phyloP scores from a whole-genome alignment of 2,888 invertebrate species.

The Orthosia gothica region DNA sequence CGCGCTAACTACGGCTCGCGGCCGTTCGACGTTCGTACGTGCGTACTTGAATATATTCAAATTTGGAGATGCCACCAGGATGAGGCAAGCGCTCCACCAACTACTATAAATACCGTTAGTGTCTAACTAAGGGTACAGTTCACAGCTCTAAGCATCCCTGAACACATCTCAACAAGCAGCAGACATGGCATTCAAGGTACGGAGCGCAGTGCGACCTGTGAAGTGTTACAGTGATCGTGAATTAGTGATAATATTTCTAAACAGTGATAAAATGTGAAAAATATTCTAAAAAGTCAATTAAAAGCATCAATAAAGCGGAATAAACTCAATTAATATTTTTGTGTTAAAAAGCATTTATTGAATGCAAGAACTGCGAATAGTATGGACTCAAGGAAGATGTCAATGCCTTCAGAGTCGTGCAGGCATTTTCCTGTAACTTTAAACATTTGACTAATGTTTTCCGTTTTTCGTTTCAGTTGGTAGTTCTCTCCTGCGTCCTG shows the following conservation, averaged over 20 bases:
- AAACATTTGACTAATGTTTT: no score
- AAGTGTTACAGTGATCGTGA: conserved; percentile 72
- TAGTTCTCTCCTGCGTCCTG: conserved; percentile 85
- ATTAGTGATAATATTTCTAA: conserved; percentile 59
- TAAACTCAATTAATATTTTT: background rate
- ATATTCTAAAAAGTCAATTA: background rate
- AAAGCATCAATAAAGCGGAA: background rate
- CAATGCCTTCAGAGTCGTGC: background rate
- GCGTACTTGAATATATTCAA: conserved; percentile 90
- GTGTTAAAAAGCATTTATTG: background rate
- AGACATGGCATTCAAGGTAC: conserved; percentile 90
- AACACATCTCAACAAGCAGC: conserved; percentile 79
- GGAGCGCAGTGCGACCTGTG: conserved; percentile 74
- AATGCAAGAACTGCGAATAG: background rate
- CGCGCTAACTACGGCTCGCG: conserved; percentile 60
- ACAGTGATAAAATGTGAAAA: conserved; percentile 40
- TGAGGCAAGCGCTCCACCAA: conserved; percentile 77
- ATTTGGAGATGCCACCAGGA: conserved; percentile 87
- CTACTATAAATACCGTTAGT: conserved; percentile 87
- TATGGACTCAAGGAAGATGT: background rate
- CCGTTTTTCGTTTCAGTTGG: conserved; percentile 76
- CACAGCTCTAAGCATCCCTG: conserved; percentile 84
- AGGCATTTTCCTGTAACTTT: background rate
- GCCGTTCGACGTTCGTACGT: conserved; percentile 78
- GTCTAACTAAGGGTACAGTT: conserved; percentile 85